Percentiles rank a stretch among this genome's conserved stretches.
These are phyloP conservation scores for Brenthis hecate DNA, from an alignment of 2,888 invertebrate species.

Conservation along the genomic window DNA sequence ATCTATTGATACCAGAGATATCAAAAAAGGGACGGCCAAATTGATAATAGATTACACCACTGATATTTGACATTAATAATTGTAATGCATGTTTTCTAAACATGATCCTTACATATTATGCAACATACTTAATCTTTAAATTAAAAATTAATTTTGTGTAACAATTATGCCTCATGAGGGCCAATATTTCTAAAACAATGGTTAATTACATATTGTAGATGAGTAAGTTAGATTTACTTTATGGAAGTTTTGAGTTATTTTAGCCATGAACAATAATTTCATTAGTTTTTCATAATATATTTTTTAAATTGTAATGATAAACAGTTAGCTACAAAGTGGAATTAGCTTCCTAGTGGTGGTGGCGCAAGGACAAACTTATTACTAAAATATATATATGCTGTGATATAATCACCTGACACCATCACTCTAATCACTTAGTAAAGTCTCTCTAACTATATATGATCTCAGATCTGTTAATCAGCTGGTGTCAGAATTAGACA, in stretches of 20 bases:
- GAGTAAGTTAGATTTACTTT: neutral
- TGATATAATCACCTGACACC: conserved; percentile 48
- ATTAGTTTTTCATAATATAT: neutral
- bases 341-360: conserved; percentile 38
- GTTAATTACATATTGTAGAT: too few species aligned
- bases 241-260: neutral
- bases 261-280: neutral
- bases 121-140: too few species aligned
- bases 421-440: conserved; percentile 48
- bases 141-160: too few species aligned
- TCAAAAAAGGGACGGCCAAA: neutral
- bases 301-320: neutral
- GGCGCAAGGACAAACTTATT: conserved; percentile 54
- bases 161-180: too few species aligned
- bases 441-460: conserved; percentile 32
- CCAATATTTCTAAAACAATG: too few species aligned
- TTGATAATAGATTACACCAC: conserved; percentile 4
- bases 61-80: neutral
- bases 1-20: conserved; percentile 2
- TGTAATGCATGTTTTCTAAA: too few species aligned
- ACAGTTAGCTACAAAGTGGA: conserved; percentile 23
- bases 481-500: too few species aligned
- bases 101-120: too few species aligned
- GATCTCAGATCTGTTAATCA: neutral
- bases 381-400: conserved; percentile 41